Evolutionary conservation across 2,888 invertebrate species (phyloP), one percentile per base, ranked within the genome.

Genomic region (Xylophagus ater): DNA sequence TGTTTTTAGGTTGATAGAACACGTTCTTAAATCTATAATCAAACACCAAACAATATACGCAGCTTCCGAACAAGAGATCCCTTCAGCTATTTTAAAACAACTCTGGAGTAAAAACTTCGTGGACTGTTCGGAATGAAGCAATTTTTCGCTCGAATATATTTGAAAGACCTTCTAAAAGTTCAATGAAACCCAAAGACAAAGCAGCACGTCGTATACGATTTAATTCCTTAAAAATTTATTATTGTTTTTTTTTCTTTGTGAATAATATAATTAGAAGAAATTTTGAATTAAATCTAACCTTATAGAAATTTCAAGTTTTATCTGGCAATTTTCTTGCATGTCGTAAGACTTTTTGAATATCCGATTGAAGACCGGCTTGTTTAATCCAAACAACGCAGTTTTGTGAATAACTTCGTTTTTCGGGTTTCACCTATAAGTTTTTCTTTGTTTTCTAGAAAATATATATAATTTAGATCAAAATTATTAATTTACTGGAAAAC

Each of bases 301-400:
- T 94, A 59, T 92, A 94, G 55, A 96, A 87, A 57, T 93, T 88
- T 51, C 82, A 85, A 4, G 88, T 90, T 64, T 96, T 96, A 52
- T 96, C 96, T 0, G 94, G 94, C 50, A 96, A 71, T 61, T 94
- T 96, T 52, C 90, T 76, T 0, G 93, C 93, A 64, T 93, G 92
- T 7, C 96, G 71, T 34, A 96, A 66, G 38, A 96, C 86, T 59
- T 96, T 96, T 66, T 94, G 94, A 46, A 96, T 83, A 61, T 96
- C 96, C 1, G 90, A 86, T 60, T 93, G 84, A 7, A 90, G 65
- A 3, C 90, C 84, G 45, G 86, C 79, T 55, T 87, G 85, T 15
- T 87, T 74, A 41, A 93, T 89, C 92, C 94, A 96, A 3, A 92
- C 90, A 15, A 90, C 88, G 52, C 86, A 83, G 61, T 85, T 89